Base-by-base conservation (phyloP, 2,113 vertebrate genomes). In the Misgurnus anguillicaudatus region DNA sequence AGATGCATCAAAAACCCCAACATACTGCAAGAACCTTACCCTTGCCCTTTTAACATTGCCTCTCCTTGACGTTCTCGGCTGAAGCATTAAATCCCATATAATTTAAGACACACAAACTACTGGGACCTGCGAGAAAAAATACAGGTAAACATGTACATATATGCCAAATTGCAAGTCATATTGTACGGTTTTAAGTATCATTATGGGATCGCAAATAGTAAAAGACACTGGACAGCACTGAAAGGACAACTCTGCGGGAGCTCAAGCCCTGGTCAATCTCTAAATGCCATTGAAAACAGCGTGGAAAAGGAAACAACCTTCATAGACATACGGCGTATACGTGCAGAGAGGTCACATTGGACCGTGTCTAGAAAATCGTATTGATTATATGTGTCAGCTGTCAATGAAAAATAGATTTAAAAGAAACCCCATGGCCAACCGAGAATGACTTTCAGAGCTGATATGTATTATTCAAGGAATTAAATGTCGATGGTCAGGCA, bases 81-180 rank as follows among this genome's bases (percentile, higher is more conserved):
- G 91, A 92, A 87, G 92, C 90, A 92, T 91, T 91, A 93, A 92
- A 95, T 95, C 95, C 95, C 96, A 96, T 93, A 94, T 93, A 98
- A 97, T 94, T 90, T 94, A 98, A 98, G 96, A 97, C 95, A 96
- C 93, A 98, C 95, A 98, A 97, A 97, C 93, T 97, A 98, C 96
- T 88, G 96, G 97, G 87, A 98, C 97, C 97, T 99, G 95, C 94
- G 96, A 94, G 93, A 97, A 99, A 98, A 95, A 98, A 97, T 96
- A 98, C 96, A 98, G 93, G 94, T 96, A 92, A 98, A 97, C 93
- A 92, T 94, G 94, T 92, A 94, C 91, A 93, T 90, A 80, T 89
- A 84, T 87, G 90, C 87, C 88, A 94, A 86, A 87, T 89, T 85
- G 79, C 24, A 82, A 90, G 85, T 90, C 62, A 79, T 81, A 87